phyloP scores from a whole-genome alignment of 2,113 vertebrate species.

The Gymnogyps californianus region DNA sequence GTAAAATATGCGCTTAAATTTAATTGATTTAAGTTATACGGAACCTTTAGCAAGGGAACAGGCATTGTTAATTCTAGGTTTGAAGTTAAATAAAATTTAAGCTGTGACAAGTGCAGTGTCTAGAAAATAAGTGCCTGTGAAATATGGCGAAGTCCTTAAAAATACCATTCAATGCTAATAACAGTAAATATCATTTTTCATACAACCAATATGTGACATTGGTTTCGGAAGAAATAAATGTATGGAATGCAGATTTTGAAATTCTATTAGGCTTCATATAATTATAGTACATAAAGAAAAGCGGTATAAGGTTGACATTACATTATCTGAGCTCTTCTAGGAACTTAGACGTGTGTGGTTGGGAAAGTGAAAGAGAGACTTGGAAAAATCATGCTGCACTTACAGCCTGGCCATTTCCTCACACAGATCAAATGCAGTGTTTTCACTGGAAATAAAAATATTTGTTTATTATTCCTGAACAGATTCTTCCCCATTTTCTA shows the following conservation, averaged over 20 bases:
- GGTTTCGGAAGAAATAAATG: constrained; percentile 64
- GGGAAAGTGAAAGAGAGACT: constrained; percentile 39
- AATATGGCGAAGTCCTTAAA: constrained; percentile 54
- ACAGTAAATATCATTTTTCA: constrained; percentile 61
- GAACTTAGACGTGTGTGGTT: constrained; percentile 40
- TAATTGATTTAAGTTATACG: constrained; percentile 54
- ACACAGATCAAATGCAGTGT: neutral
- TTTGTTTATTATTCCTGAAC: constrained; percentile 58
- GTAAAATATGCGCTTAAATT: constrained; percentile 29
- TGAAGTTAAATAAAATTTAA: constrained; percentile 68
- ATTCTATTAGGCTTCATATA: constrained; percentile 58
- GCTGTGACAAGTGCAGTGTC: constrained; percentile 55
- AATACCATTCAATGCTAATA: constrained; percentile 60
- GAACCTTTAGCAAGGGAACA: constrained; percentile 42
- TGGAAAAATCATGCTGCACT: neutral
- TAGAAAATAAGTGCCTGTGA: constrained; percentile 64
- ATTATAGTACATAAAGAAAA: constrained; percentile 63
- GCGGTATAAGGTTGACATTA: constrained; percentile 57
- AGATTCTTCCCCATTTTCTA: constrained; percentile 46
- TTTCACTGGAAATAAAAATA: constrained; percentile 49
- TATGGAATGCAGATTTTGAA: constrained; percentile 65
- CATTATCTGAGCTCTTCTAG: constrained; percentile 55
- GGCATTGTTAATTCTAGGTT: constrained; percentile 60
- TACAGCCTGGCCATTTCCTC: constrained; percentile 27
- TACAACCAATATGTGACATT: constrained; percentile 43